Percentiles rank a stretch among this genome's conserved stretches.
Conservation (phyloP, 1,140 invertebrate genomes). For the Aricia agestis region DNA sequence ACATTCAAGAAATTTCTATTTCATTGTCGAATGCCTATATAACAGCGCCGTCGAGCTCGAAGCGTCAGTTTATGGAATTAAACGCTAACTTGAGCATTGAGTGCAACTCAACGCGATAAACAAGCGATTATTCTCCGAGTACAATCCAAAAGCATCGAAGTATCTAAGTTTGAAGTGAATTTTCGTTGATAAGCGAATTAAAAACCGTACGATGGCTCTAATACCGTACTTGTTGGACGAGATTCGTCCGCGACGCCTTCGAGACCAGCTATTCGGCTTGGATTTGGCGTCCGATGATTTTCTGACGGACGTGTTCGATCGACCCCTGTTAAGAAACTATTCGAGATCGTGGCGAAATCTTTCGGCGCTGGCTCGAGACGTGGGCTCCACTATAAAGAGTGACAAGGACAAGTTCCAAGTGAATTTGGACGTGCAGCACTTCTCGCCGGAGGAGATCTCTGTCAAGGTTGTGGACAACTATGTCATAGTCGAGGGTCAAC, state of each 20-base stretch:
- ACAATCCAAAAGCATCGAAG: background rate
- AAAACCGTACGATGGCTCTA: constrained; percentile 44
- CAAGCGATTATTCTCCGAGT: background rate
- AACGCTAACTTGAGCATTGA: constrained; percentile 17
- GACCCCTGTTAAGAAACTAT: constrained; percentile 38
- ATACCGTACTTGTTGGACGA: constrained; percentile 55
- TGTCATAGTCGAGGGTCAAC: constrained; percentile 83
- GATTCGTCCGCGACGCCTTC: constrained; percentile 44
- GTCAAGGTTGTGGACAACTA: constrained; percentile 87
- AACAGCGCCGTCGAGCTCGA: constrained; percentile 29
- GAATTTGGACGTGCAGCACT: constrained; percentile 89
- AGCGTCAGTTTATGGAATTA: constrained; percentile 36
- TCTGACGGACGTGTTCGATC: constrained; percentile 48
- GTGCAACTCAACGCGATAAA: background rate
- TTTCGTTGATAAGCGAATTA: constrained; percentile 9
- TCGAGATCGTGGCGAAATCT: constrained; percentile 53
- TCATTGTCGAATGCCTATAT: constrained; percentile 32
- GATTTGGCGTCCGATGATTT: constrained; percentile 51
- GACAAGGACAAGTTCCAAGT: constrained; percentile 78
- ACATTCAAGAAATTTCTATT: constrained; percentile 38
- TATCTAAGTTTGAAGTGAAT: background rate
- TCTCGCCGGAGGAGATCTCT: constrained; percentile 87
- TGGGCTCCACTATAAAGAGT: constrained; percentile 55
- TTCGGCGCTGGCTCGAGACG: constrained; percentile 38
- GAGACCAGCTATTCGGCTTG: constrained; percentile 49